phyloP scores from a whole-genome alignment of 37 sponge, comb jelly and placozoan species.

The Chondrosia reniformis region DNA sequence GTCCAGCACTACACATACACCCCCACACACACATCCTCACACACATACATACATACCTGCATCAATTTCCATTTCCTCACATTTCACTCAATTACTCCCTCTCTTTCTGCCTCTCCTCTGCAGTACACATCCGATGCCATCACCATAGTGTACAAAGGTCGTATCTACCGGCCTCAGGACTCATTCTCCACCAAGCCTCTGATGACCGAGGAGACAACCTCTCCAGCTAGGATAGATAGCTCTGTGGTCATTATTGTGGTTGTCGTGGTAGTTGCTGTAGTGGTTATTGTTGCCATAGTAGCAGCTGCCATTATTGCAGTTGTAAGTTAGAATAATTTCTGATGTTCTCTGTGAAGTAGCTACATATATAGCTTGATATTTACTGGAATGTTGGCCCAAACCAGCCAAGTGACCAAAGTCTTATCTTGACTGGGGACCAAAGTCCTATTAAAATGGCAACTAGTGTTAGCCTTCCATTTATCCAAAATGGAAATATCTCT shows the following conservation, averaged over 20 bases:
- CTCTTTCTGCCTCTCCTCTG: neutral
- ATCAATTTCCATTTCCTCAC: neutral
- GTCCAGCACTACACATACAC: no score
- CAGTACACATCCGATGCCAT: constrained; percentile 2
- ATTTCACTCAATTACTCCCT: neutral
- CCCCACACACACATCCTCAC: neutral
- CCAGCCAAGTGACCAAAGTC: no score
- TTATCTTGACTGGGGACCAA: no score
- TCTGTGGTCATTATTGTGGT: neutral
- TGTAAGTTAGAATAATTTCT: no score
- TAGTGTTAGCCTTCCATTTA: no score
- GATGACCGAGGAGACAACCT: neutral
- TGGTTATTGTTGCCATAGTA: neutral
- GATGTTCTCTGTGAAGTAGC: no score
- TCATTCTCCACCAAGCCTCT: neutral
- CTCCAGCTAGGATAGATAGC: neutral
- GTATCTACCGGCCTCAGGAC: neutral
- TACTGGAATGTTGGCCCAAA: no score
- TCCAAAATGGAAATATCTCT: no score
- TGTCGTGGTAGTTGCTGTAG: neutral
- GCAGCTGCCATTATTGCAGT: no score
- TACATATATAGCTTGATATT: no score
- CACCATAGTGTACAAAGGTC: neutral
- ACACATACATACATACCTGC: neutral
- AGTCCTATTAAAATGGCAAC: no score